Base-by-base conservation (phyloP, 2,888 invertebrate species). In the Lobophora halterata region DNA sequence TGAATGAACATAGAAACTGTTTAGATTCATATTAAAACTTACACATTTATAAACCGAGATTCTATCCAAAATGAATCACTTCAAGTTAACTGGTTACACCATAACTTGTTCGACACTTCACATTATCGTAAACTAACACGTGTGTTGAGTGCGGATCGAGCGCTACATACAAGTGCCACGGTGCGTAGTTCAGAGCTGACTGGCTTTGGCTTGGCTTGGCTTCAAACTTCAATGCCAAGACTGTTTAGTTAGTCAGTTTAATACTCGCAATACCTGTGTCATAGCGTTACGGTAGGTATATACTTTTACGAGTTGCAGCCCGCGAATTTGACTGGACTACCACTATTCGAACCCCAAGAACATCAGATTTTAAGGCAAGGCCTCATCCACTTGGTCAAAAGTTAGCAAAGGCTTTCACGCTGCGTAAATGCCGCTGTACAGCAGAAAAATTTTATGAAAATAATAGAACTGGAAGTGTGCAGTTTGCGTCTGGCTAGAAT, bases 191-290 rank as follows among this genome's bases (percentile, higher is more conserved):
- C 50, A 50, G 38, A 49, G 50, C 60, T 49, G 52, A 79, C 79
- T 79, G 75, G 5, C 36, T 3, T 24, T 19, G 49, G 50, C 46
- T 43, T 45, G 23, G n/a, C n/a, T n/a, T 13, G 12, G 27, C 37
- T 5, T 23, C 36, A 37, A 46, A 14, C 5, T 36, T 36, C 63
- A 61, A 58, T 64, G 65, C 67, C 57, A 61, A 61, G 58, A 60
- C 53, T 56, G 55, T 29, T 50, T 52, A 49, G 52, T 55, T 54
- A 43, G 54, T 56, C 38, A 45, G 55, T 53, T 52, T 52, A 52
- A 60, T 60, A 58, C 58, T 58, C 62, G 63, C 66, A 74, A 78
- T 72, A 74, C 75, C 71, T 69, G 66, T 69, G 66, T 69, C 69
- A 69, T 61, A 69, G 57, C 61, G 67, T 16, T 7, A 8, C 26